A percentile compares a stretch with the other conserved stretches of the same genome.
Conservation (phyloP, 2,797 vertebrate species). For the Premnoplex brunnescens region DNA sequence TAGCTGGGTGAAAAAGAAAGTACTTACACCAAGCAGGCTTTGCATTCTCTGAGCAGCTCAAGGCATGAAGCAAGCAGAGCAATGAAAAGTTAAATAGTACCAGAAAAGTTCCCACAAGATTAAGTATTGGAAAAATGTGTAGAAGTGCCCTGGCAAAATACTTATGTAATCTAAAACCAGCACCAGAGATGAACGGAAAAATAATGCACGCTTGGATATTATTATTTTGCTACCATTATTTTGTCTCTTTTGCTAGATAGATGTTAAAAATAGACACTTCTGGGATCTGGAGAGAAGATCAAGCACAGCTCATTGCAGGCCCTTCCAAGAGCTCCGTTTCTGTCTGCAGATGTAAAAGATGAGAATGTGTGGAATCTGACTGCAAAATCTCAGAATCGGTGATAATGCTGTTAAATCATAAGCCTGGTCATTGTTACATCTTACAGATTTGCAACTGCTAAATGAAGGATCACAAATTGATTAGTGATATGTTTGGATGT, state of each 20-base stretch:
- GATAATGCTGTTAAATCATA: not conserved
- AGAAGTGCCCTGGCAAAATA: not conserved
- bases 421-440: not conserved
- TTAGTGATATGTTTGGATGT: not conserved
- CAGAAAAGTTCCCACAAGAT: not conserved
- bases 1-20: not conserved
- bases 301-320: not conserved
- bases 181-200: not conserved
- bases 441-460: not conserved
- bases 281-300: not conserved
- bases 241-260: not conserved
- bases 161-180: not conserved
- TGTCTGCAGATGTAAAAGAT: not conserved
- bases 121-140: not conserved
- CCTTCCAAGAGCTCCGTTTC: not conserved
- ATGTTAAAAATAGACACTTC: not conserved
- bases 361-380: not conserved
- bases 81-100: not conserved
- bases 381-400: not conserved
- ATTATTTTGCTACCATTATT: not conserved
- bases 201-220: not conserved
- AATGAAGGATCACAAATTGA: not conserved
- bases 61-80: not conserved
- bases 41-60: not conserved
- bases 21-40: not conserved